phyloP scores from a whole-genome alignment of 2,113 vertebrate genomes.

The Siphamia tubifer region DNA sequence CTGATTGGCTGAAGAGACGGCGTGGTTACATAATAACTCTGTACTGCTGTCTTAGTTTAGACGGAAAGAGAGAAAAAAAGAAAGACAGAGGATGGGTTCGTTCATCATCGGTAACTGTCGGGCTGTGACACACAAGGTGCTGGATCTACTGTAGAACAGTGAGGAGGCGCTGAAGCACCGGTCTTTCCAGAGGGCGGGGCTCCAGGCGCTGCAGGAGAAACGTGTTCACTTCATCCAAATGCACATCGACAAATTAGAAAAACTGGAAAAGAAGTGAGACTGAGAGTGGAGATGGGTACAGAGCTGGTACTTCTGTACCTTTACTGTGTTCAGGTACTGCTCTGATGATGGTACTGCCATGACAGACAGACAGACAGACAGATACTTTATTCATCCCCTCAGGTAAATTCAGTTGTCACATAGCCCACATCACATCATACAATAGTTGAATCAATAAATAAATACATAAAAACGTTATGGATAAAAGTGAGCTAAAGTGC shows the following conservation, averaged over 20 bases:
- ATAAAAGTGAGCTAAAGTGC: too few relatives aligned
- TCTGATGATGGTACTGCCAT: too few relatives aligned
- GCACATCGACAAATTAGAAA: conserved; percentile 15
- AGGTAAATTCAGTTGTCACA: too few relatives aligned
- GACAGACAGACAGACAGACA: too few relatives aligned
- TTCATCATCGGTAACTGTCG: conserved; percentile 66
- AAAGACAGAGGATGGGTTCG: conserved; percentile 7
- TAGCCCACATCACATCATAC: too few relatives aligned
- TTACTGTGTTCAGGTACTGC: background rate
- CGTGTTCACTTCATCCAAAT: conserved; percentile 17
- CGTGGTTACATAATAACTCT: conserved; percentile 46
- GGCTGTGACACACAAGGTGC: conserved; percentile 52
- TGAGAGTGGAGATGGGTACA: background rate
- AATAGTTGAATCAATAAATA: too few relatives aligned
- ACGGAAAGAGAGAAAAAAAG: conserved; percentile 16
- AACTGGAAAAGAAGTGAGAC: background rate
- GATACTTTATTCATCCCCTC: too few relatives aligned
- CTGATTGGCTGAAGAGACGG: conserved; percentile 16
- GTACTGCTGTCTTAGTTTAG: conserved; percentile 1
- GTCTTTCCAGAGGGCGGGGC: conserved; percentile 17
- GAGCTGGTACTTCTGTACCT: background rate
- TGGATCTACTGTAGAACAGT: conserved; percentile 54
- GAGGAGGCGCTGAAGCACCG: conserved; percentile 27
- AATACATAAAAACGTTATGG: too few relatives aligned
- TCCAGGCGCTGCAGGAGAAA: background rate